Evolutionary conservation across 1,140 invertebrate species (phyloP).

Genomic region (Daktulosphaira vitifoliae): DNA sequence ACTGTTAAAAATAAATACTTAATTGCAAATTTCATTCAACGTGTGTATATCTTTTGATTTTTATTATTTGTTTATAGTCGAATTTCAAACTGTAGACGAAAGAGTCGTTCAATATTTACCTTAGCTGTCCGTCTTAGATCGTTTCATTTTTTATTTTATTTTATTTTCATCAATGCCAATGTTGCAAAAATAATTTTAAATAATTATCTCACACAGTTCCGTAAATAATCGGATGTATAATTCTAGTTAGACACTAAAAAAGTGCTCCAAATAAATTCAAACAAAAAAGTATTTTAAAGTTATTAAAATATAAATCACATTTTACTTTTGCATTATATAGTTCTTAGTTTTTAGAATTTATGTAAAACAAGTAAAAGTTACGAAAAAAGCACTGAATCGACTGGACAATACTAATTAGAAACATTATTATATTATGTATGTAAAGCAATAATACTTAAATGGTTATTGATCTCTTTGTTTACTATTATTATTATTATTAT

Average conservation of each 20-base stretch:
- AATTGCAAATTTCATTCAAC: neutral
- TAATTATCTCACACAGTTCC: too few relatives aligned
- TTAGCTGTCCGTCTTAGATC: constrained; percentile 11
- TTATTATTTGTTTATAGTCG: constrained; percentile 18
- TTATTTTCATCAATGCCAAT: neutral
- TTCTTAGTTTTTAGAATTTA: constrained; percentile 25
- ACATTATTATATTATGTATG: constrained; percentile 32
- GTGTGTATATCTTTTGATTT: constrained; percentile 13
- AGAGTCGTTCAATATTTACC: constrained; percentile 21
- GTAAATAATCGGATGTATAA: too few relatives aligned
- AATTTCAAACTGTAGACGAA: constrained; percentile 9
- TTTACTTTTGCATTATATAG: too few relatives aligned
- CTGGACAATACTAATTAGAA: constrained; percentile 34
- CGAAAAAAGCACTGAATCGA: constrained; percentile 33
- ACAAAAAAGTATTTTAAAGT: too few relatives aligned
- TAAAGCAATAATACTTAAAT: constrained; percentile 34
- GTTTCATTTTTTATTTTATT: constrained; percentile 13
- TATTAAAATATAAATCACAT: too few relatives aligned
- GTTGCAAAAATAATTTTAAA: too few relatives aligned
- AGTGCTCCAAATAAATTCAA: too few relatives aligned
- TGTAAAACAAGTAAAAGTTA: constrained; percentile 30
- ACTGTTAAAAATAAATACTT: neutral
- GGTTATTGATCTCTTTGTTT: constrained; percentile 34
- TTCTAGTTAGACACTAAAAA: constrained; percentile 23
- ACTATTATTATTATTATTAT: constrained; percentile 5